Evolutionary conservation across 2,113 vertebrate genomes (phyloP).

Genomic region (Rhinoptilus africanus): DNA sequence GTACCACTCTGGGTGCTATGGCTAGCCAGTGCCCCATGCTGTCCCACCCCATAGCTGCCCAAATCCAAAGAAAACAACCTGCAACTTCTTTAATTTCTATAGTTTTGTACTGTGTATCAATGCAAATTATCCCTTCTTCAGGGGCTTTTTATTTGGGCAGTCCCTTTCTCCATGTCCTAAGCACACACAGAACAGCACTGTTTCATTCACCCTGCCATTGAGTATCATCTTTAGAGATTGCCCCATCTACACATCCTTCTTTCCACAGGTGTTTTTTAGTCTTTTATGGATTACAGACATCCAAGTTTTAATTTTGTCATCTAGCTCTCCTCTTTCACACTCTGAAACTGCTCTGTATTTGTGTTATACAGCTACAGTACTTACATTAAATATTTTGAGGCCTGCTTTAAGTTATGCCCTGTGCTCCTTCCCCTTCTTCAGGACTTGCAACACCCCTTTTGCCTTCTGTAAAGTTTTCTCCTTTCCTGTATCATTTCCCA

Average conservation of each 20-base stretch:
- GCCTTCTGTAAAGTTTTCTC: neutral
- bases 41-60: neutral
- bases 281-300: neutral
- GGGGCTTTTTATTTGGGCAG: neutral
- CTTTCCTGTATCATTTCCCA: neutral
- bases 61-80: neutral
- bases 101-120: neutral
- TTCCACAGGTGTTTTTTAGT: neutral
- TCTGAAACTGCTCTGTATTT: neutral
- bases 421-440: neutral
- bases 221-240: neutral
- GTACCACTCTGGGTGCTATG: rapidly evolving
- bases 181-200: neutral
- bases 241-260: neutral
- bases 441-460: neutral
- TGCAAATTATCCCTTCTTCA: neutral
- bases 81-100: neutral
- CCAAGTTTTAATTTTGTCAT: neutral
- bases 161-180: neutral
- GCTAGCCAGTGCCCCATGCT: neutral
- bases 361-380: neutral
- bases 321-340: neutral
- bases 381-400: neutral
- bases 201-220: neutral
- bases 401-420: neutral